phyloP scores from a whole-genome alignment of 2,888 invertebrate species.

The Choristoneura rosaceana region DNA sequence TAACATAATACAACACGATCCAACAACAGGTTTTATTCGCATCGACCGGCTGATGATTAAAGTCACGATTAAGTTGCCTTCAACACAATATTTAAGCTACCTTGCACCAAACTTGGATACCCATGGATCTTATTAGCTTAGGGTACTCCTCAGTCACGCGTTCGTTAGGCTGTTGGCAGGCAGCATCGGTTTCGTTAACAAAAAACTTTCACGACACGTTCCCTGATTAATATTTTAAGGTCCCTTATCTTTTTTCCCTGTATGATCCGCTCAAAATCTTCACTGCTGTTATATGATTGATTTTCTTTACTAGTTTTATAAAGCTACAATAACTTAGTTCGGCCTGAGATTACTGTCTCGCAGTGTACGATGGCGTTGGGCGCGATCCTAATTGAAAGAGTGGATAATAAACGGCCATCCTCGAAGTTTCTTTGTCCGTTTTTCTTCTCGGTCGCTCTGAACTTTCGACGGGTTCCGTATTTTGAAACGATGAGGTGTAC shows the following conservation, averaged over 20 bases:
- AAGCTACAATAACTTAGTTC: not conserved
- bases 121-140: not conserved
- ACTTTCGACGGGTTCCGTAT: not conserved
- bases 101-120: not conserved
- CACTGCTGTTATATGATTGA: too few relatives aligned
- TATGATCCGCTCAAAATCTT: too few relatives aligned
- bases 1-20: not conserved
- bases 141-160: not conserved
- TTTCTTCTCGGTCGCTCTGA: not conserved
- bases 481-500: not conserved
- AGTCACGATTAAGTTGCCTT: too few relatives aligned
- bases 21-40: not conserved
- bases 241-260: not conserved
- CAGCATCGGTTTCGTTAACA: not conserved
- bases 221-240: not conserved
- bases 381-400: slow-evolving; percentile 27
- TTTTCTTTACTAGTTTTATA: not conserved
- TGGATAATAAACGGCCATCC: slow-evolving; percentile 26
- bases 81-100: not conserved
- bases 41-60: slow-evolving; percentile 1
- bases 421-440: slow-evolving; percentile 24
- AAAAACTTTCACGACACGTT: not conserved
- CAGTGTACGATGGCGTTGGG: not conserved
- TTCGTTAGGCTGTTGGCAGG: not conserved
- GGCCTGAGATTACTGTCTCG: not conserved